Base-by-base conservation (phyloP, 2,797 vertebrate species). In the Neopelma chrysocephalum region DNA sequence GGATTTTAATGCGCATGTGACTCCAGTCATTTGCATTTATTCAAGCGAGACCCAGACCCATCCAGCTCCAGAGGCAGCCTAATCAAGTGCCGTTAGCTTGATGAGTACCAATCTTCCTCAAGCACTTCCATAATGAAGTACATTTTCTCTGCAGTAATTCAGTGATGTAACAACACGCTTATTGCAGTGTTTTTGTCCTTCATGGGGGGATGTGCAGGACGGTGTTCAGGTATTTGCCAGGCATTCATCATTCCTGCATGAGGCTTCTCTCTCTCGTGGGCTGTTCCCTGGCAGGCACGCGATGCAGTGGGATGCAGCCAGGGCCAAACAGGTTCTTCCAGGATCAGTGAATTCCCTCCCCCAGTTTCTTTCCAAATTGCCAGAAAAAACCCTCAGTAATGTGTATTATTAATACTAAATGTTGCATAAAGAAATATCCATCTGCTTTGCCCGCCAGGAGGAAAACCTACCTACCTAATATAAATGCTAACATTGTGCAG, bases 61-160 rank as follows among this genome's bases (percentile, higher is more conserved):
- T 34, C 43, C 64, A 86, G 91, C 40, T 89, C 82, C 65, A 60
- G 95, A 87, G 89, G 81, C 70, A 60, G 83, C 82, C 86, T 83
- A 85, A 96, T 96, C 87, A 93, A 95, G 88, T 86, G 95, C 85
- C 14, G 56, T 93, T 94, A 81, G 54, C 93, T 84, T 96, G 94
- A 94, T 94, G 94, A 97, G 93, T 51, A 76, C 90, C 87, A 89
- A 82, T 96, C 90, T 94, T 96, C 91, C 93, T 92, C 21, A 21
- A 96, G 96, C 87, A 78, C 94, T 90, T 34, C 43, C 60, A 83
- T 91, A 96, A 97, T 93, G 96, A 96, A 96, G 85, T 85, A 86
- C 69, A 77, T 94, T 96, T 95, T 91, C 84, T 83, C 88, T 14
- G 60, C 94, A 83, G 90, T 84, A 48, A 87, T 92, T 93, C 38